These are phyloP conservation scores for Heliconius charithonia DNA, from an alignment of 2,888 invertebrate genomes.

Conservation along the genomic window DNA sequence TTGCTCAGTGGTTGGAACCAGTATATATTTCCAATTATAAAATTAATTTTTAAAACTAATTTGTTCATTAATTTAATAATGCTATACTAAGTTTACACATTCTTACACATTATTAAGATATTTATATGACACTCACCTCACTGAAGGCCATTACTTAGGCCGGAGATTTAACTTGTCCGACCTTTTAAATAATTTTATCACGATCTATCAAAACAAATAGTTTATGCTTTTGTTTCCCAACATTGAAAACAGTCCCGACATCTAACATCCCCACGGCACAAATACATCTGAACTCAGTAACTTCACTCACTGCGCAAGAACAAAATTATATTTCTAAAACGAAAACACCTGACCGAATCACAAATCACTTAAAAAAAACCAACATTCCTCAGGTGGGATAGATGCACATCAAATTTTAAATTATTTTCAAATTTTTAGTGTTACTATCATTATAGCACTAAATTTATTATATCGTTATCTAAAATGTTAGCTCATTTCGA, in stretches of 20 bases:
- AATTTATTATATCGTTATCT: conserved; percentile 59
- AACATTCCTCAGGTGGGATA: conserved; percentile 87
- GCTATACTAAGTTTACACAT: neutral
- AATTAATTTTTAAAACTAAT: conserved; percentile 11
- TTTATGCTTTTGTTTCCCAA: conserved; percentile 82
- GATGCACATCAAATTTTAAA: conserved; percentile 68
- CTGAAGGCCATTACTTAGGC: conserved; percentile 90
- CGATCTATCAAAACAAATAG: conserved; percentile 82
- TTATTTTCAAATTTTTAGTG: conserved; percentile 56
- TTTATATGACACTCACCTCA: conserved; percentile 84
- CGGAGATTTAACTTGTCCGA: conserved; percentile 82
- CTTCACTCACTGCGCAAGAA: conserved; percentile 83
- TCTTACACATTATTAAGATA: conserved; percentile 28
- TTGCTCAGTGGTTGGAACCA: conserved; percentile 38
- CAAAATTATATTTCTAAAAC: conserved; percentile 81
- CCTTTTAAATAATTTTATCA: conserved; percentile 78
- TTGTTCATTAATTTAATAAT: conserved; percentile 11
- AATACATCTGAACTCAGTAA: conserved; percentile 80
- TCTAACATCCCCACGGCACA: conserved; percentile 81
- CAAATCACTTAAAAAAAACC: conserved; percentile 85
- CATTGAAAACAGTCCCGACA: conserved; percentile 82
- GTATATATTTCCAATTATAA: conserved; percentile 28
- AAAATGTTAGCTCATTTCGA: conserved; percentile 64
- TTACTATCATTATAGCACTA: conserved; percentile 64
- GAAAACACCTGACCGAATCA: conserved; percentile 85